Evolutionary conservation across 2,797 vertebrate genomes (phyloP).

Genomic region (Botia almorhae): DNA sequence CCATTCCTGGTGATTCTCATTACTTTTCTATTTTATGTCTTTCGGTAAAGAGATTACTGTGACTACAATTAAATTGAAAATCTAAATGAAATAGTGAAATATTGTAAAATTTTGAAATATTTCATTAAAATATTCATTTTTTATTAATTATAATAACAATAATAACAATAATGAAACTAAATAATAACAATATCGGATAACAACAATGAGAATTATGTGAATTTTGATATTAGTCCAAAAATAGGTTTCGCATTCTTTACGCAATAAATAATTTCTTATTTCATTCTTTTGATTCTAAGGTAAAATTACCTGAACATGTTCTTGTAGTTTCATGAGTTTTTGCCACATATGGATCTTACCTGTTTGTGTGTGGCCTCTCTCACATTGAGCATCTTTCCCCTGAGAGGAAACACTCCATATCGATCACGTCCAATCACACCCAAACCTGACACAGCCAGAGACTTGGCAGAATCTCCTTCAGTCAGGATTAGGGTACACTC

Average conservation of each 20-base stretch:
- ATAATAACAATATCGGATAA: too few relatives aligned
- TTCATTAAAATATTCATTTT: too few relatives aligned
- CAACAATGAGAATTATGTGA: too few relatives aligned
- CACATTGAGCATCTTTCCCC: constrained; percentile 92
- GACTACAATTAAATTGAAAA: too few relatives aligned
- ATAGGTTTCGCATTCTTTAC: background rate
- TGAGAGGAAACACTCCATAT: constrained; percentile 88
- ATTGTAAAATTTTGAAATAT: too few relatives aligned
- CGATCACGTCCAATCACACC: constrained; percentile 89
- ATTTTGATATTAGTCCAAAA: too few relatives aligned
- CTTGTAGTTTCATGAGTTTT: background rate
- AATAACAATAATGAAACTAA: too few relatives aligned
- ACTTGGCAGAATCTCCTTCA: constrained; percentile 91
- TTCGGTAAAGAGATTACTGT: too few relatives aligned
- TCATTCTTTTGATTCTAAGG: background rate
- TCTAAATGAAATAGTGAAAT: too few relatives aligned
- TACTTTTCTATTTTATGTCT: too few relatives aligned
- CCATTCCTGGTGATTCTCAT: too few relatives aligned
- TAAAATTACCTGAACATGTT: background rate
- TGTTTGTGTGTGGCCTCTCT: constrained; percentile 91
- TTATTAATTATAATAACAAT: too few relatives aligned
- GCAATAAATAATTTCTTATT: background rate
- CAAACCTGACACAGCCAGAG: constrained; percentile 88
- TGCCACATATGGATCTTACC: constrained; percentile 66
- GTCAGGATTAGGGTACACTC: constrained; percentile 92